A percentile compares a stretch with the other conserved stretches of the same genome.
Evolutionary conservation across 2,113 vertebrate genomes (phyloP).

Genomic region (Gasterosteus aculeatus): DNA sequence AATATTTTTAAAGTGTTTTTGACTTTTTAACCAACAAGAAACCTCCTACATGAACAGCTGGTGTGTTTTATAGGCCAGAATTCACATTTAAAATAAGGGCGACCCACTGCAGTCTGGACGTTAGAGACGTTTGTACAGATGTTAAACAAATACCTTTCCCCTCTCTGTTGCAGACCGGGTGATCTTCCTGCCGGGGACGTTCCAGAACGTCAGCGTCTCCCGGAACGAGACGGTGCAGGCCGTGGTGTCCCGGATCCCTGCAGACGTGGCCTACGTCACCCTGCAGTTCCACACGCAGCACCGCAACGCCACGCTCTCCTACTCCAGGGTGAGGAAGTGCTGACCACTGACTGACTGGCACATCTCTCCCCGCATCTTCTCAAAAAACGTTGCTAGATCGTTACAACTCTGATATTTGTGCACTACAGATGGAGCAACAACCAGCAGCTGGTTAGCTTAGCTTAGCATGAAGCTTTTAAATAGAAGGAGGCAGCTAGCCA

Average conservation of each 20-base stretch:
- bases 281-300: conserved; percentile 92
- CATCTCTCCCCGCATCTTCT: neutral
- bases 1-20: no score
- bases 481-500: neutral
- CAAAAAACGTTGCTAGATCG: neutral
- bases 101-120: neutral
- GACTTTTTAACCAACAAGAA: neutral
- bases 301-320: conserved; percentile 86
- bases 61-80: neutral
- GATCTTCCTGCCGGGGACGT: conserved; percentile 88
- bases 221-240: conserved; percentile 84
- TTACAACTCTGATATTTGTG: neutral
- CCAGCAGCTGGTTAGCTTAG: neutral
- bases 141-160: neutral
- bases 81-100: no score
- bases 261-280: conserved; percentile 84
- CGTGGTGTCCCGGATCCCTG: conserved; percentile 82
- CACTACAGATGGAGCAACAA: neutral
- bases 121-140: neutral
- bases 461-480: neutral
- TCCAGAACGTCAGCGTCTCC: conserved; percentile 86
- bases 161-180: conserved; percentile 81
- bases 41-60: neutral
- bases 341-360: neutral
- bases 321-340: conserved; percentile 81